Evolutionary conservation across 2,797 vertebrate genomes (phyloP).

Genomic region (Peromyscus attwateri): DNA sequence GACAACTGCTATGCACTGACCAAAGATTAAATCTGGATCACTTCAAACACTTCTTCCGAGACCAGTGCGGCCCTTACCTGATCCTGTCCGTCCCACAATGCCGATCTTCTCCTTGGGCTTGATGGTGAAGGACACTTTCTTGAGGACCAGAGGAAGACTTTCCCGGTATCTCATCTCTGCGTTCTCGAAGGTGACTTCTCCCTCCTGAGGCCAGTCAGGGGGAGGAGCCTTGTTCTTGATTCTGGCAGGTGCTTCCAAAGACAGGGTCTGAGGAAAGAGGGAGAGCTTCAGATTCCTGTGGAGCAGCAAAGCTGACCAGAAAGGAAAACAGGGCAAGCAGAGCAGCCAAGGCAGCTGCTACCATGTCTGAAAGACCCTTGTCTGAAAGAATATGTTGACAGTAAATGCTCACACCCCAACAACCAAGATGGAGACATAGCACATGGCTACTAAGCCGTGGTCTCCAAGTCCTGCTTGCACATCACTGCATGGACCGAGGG

Average conservation of each 20-base stretch:
- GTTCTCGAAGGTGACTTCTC: constrained; percentile 93
- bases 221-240: constrained; percentile 93
- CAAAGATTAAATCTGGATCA: background rate
- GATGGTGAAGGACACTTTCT: constrained; percentile 95
- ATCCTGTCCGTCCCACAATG: constrained; percentile 95
- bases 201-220: constrained; percentile 93
- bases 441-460: background rate
- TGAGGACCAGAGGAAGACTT: constrained; percentile 94
- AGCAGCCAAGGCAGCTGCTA: background rate
- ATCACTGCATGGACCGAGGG: background rate
- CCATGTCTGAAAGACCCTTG: background rate
- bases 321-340: background rate
- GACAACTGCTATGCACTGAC: too few relatives aligned
- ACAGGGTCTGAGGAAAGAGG: constrained; percentile 89
- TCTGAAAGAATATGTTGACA: background rate
- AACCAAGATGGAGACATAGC: background rate
- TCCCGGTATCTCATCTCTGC: constrained; percentile 95
- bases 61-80: constrained; percentile 87
- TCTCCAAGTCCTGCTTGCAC: background rate
- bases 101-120: constrained; percentile 96
- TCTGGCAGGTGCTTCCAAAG: constrained; percentile 95
- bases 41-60: background rate
- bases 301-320: background rate
- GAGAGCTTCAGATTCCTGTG: constrained; percentile 53
- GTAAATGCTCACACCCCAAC: background rate